These are phyloP conservation scores for Noctua janthina DNA, from an alignment of 2,888 invertebrate species.

Conservation along the genomic window DNA sequence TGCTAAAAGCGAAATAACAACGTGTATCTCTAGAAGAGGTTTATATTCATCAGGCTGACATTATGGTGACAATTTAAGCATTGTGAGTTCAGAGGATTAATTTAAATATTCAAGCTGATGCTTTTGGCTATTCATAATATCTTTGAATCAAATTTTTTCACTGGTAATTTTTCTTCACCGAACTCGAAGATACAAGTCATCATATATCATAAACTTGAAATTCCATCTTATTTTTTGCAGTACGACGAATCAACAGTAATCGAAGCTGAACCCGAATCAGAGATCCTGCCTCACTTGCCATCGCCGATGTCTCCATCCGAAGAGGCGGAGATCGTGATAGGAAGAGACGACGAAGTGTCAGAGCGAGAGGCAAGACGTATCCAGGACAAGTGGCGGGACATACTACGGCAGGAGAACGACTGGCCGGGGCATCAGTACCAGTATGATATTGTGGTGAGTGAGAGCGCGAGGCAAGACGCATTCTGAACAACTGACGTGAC, in stretches of 20 bases:
- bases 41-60: too few relatives aligned
- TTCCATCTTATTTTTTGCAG: conserved; percentile 76
- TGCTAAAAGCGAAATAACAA: too few relatives aligned
- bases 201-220: neutral
- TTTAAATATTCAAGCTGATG: too few relatives aligned
- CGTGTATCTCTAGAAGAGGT: too few relatives aligned
- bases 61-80: too few relatives aligned
- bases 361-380: conserved; percentile 92
- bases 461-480: conserved; percentile 90
- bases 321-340: conserved; percentile 92
- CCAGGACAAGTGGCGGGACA: conserved; percentile 94
- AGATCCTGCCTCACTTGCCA: conserved; percentile 89
- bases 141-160: too few relatives aligned
- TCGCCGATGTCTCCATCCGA: conserved; percentile 87
- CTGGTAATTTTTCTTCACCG: neutral
- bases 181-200: neutral
- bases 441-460: conserved; percentile 94
- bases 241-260: conserved; percentile 93
- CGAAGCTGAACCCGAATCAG: conserved; percentile 93
- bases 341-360: conserved; percentile 80
- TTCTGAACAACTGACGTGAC: conserved; percentile 94
- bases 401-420: conserved; percentile 90
- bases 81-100: too few relatives aligned
- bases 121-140: too few relatives aligned
- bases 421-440: conserved; percentile 89